phyloP scores from a whole-genome alignment of 1,140 invertebrate genomes.

The Probaryconus sp. region DNA sequence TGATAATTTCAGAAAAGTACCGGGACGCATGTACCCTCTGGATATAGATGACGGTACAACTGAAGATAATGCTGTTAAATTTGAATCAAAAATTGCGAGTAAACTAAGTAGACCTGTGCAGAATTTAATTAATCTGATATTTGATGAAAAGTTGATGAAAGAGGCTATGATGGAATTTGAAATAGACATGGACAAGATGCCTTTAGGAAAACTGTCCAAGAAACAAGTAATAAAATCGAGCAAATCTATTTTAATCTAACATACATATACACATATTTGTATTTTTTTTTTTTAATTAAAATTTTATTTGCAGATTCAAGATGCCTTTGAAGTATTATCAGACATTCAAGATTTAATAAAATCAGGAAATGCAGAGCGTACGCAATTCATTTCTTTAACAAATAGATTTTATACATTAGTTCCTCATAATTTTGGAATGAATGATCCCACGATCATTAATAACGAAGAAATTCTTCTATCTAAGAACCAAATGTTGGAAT shows the following conservation, averaged over 20 bases:
- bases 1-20: conserved; percentile 87
- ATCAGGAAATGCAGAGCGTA: conserved; percentile 75
- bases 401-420: conserved; percentile 97
- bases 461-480: conserved; percentile 85
- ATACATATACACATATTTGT: background rate
- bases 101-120: conserved; percentile 88
- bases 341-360: conserved; percentile 86
- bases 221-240: conserved; percentile 70
- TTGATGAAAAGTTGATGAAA: conserved; percentile 95
- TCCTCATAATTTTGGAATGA: conserved; percentile 95
- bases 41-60: conserved; percentile 94
- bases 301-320: conserved; percentile 84
- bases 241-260: background rate
- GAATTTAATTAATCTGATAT: conserved; percentile 90
- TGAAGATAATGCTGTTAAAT: conserved; percentile 66
- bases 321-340: conserved; percentile 89
- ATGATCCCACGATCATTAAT: conserved; percentile 89
- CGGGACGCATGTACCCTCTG: conserved; percentile 91
- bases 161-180: conserved; percentile 96
- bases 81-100: conserved; percentile 78
- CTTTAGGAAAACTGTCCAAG: conserved; percentile 95
- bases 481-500: conserved; percentile 96
- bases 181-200: conserved; percentile 98
- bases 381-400: conserved; percentile 87
- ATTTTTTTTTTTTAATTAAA: conserved; percentile 10